A percentile compares a stretch with the other conserved stretches of the same genome.
These are phyloP conservation scores for Acanthaster planci DNA, from an alignment of 35 echinoderm and acorn worm genomes.

Conservation along the genomic window DNA sequence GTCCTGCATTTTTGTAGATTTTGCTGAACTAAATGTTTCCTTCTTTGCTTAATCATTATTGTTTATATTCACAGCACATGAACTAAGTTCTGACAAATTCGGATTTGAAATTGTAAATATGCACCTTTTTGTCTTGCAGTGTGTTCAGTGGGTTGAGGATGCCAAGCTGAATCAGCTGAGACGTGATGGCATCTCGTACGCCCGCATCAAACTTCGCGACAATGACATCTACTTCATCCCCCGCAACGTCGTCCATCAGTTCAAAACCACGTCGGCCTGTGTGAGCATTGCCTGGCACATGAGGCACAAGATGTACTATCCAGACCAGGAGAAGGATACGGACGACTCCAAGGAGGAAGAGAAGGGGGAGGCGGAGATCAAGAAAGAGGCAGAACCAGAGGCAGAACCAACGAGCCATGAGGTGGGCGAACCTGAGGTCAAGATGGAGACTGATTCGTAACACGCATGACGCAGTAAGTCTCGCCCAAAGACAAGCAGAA, in stretches of 20 bases:
- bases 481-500: too few species aligned
- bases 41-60: too few species aligned
- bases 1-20: too few species aligned
- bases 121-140: conserved; percentile 55
- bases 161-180: conserved; percentile 95
- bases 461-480: conserved; percentile 19
- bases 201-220: conserved; percentile 81
- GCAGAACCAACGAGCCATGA: not conserved
- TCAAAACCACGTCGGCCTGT: conserved; percentile 89
- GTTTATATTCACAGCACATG: too few species aligned
- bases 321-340: conserved; percentile 31
- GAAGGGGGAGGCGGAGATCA: not conserved
- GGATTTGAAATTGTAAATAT: too few species aligned
- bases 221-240: conserved; percentile 99
- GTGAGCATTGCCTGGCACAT: conserved; percentile 95
- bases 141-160: conserved; percentile 95
- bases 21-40: too few species aligned
- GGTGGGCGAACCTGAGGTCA: not conserved
- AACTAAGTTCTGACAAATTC: too few species aligned
- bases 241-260: conserved; percentile 90
- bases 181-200: conserved; percentile 80
- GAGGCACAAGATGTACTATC: conserved; percentile 80
- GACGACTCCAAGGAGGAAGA: conserved; percentile 11
- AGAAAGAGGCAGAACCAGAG: not conserved
- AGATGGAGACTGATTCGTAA: conserved; percentile 22